Conservation (phyloP, 53 echinoderm and acorn worm species). For the Holothuria scabra region DNA sequence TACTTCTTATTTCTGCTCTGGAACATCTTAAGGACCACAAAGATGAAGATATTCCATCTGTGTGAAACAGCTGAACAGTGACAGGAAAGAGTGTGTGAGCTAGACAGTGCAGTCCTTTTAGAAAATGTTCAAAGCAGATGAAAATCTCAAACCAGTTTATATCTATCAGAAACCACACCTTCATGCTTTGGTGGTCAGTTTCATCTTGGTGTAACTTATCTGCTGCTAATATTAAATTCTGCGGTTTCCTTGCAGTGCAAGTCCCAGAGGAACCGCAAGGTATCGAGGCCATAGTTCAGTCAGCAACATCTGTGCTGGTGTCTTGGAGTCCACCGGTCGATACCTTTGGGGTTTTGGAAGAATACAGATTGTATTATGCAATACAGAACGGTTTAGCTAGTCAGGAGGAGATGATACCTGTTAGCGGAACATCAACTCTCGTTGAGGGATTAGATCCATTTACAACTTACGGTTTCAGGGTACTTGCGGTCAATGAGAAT, state of each 20-base stretch:
- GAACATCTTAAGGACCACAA: no score
- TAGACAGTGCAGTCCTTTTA: no score
- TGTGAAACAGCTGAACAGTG: no score
- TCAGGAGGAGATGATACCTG: conserved; percentile 47
- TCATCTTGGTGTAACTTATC: no score
- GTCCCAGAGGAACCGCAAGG: conserved; percentile 24
- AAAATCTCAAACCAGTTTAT: no score
- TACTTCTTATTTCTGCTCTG: no score
- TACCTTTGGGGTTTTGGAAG: conserved; percentile 47
- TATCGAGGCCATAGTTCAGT: conserved; percentile 8
- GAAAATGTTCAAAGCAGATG: no score
- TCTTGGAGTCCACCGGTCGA: conserved; percentile 61
- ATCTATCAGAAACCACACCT: no score
- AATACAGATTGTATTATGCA: conserved; percentile 69
- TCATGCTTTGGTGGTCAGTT: no score
- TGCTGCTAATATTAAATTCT: no score
- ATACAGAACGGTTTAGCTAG: conserved; percentile 55
- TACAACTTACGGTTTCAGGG: conserved; percentile 68
- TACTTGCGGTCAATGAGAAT: conserved; percentile 64
- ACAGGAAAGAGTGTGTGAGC: no score
- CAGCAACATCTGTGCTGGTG: conserved; percentile 52
- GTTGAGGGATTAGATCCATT: conserved; percentile 57
- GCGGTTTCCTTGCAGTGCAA: neutral
- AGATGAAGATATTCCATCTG: no score
- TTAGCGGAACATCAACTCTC: conserved; percentile 39